Conservation (phyloP, 2,797 vertebrate species). For the Zalophus californianus region DNA sequence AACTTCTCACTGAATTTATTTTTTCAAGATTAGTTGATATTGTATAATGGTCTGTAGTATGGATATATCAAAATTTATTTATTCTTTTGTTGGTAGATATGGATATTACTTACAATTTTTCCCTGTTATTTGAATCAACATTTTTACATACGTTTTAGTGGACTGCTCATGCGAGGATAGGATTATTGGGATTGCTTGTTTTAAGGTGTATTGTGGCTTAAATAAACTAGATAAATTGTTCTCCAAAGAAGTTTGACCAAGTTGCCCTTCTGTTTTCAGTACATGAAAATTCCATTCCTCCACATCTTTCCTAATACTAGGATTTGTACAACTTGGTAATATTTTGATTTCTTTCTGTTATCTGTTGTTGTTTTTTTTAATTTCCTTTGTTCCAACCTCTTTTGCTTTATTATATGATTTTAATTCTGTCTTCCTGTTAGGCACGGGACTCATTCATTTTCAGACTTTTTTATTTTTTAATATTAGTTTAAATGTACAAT, state of each 20-base stretch:
- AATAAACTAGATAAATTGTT: not conserved
- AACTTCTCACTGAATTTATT: not conserved
- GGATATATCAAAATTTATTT: not conserved
- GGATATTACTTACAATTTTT: not conserved
- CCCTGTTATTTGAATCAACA: not conserved
- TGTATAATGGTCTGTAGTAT: not conserved
- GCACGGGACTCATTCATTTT: not conserved
- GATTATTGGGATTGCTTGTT: not conserved
- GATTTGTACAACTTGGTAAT: not conserved
- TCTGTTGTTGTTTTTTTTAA: not conserved
- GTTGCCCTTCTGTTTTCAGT: not conserved
- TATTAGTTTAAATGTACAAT: not conserved
- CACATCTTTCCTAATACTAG: not conserved
- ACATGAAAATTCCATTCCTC: not conserved
- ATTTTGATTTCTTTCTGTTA: not conserved
- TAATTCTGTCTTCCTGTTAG: not conserved
- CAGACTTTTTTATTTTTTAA: not conserved
- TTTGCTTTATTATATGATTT: not conserved
- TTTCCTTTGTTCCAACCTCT: not conserved
- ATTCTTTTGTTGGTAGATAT: not conserved
- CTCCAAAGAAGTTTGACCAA: not conserved
- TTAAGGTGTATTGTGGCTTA: not conserved
- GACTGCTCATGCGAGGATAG: not conserved
- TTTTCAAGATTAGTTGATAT: not conserved
- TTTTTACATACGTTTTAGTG: not conserved